Base-by-base conservation (phyloP, 2,113 vertebrate species). In the cattle (Bos taurus) region DNA sequence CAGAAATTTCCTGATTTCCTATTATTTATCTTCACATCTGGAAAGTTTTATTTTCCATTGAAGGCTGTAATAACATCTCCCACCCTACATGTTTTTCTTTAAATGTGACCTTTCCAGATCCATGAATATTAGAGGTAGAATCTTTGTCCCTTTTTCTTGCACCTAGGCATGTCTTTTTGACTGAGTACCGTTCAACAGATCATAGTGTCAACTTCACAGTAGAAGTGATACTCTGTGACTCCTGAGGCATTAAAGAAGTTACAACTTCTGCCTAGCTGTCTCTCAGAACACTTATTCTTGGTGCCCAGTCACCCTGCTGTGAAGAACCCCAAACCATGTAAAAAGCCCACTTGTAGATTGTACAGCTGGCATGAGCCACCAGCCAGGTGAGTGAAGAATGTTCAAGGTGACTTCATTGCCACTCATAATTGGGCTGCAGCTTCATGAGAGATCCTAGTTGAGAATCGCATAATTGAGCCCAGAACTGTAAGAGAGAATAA, bases 1-100 rank as follows among this genome's bases (percentile, higher is more conserved):
- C 98, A 94, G 62, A 67, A 95, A 91, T 97, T 95, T 98, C 14
- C 84, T 98, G 77, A 96, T 97, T 98, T 98, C 94, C 62, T 87
- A 78, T 92, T 90, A 92, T 90, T 95, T 95, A 46, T 19, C 14
- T 6, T 43, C 21, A 93, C 1, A 60, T 62, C 11, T 93, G 25
- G 15, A 6, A 60, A 71, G 23, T 19, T 93, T 52, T 33, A 88
- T 87, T 96, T 94, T 84, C 50, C 50, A 48, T 4, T 23, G 8
- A 57, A 86, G 28, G 3, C 50, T 89, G 0, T 56, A 64, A 59
- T 74, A n/a, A 33, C 40, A 12, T 16, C 30, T 82, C 82, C 23
- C 2, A 33, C 21, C 1, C 25, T 19, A 62, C 1, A 0, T 21
- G 7, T 1, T 90, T 19, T 54, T 88, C 46, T 84, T 94, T 74